These are phyloP conservation scores for Holothuria glaberrima DNA, from an alignment of 35 echinoderm and acorn worm species.

Conservation along the genomic window DNA sequence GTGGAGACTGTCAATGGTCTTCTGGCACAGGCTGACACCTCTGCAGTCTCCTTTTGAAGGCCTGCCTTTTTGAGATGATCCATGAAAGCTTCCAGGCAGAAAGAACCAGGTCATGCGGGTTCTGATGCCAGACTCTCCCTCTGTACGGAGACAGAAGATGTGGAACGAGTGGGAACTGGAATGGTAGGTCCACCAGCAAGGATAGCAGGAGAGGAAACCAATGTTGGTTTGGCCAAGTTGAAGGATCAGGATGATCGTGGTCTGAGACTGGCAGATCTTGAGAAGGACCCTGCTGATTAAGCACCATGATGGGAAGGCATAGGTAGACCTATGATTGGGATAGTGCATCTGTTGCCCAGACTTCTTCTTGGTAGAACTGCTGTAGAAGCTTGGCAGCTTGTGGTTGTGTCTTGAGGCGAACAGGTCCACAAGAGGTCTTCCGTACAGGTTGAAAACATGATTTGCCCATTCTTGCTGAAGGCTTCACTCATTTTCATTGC, in stretches of 20 bases:
- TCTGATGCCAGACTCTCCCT: background rate
- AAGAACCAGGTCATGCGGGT: background rate
- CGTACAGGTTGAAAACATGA: no score
- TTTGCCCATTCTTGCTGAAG: no score
- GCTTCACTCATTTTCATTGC: no score
- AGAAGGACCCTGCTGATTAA: background rate
- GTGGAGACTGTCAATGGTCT: background rate
- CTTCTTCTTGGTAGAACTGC: no score
- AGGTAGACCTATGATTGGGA: no score
- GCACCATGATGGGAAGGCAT: slow-evolving; percentile 22
- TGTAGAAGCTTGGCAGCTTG: no score
- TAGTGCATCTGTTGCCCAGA: no score
- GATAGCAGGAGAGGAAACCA: slow-evolving; percentile 1
- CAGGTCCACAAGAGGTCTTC: no score
- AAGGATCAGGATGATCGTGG: background rate
- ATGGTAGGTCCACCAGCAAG: background rate
- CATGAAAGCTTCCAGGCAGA: background rate
- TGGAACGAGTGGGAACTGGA: background rate
- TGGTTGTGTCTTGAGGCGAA: no score
- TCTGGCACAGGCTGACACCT: background rate
- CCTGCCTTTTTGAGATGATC: background rate
- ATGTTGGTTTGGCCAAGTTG: background rate
- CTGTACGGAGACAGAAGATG: background rate
- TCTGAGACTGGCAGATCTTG: no score
- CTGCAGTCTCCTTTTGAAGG: background rate